Evolutionary conservation across 2,888 invertebrate genomes (phyloP).

Genomic region (Spilarctia lutea): DNA sequence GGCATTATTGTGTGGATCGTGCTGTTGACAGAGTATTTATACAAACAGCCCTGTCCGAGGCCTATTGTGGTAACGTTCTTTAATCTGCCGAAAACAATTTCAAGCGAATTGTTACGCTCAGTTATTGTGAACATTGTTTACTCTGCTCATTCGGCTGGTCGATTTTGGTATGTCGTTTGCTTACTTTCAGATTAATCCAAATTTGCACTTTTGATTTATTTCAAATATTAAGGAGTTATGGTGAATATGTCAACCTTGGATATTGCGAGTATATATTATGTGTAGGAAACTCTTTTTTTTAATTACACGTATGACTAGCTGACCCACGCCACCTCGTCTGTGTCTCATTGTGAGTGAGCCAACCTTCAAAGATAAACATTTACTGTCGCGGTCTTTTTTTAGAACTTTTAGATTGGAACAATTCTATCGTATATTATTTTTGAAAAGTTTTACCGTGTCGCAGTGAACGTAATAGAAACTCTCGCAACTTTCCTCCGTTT

Average conservation of each 20-base stretch:
- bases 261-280: background rate
- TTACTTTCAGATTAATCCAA: slow-evolving; percentile 22
- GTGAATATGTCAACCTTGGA: background rate
- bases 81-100: slow-evolving; percentile 74
- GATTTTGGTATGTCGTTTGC: slow-evolving; percentile 24
- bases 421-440: too few relatives aligned
- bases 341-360: too few relatives aligned
- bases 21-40: slow-evolving; percentile 77
- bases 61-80: slow-evolving; percentile 67
- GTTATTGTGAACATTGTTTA: slow-evolving; percentile 50
- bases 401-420: too few relatives aligned
- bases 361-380: too few relatives aligned
- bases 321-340: background rate
- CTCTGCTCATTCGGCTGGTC: slow-evolving; percentile 42
- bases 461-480: too few relatives aligned
- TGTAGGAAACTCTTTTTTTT: too few relatives aligned
- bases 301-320: too few relatives aligned
- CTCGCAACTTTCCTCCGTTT: too few relatives aligned
- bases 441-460: too few relatives aligned
- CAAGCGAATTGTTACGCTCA: slow-evolving; percentile 46
- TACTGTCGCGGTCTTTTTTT: too few relatives aligned
- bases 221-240: background rate
- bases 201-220: background rate
- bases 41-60: slow-evolving; percentile 67
- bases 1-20: slow-evolving; percentile 71